phyloP scores from a whole-genome alignment of 2,113 vertebrate species.

The Talpa occidentalis region DNA sequence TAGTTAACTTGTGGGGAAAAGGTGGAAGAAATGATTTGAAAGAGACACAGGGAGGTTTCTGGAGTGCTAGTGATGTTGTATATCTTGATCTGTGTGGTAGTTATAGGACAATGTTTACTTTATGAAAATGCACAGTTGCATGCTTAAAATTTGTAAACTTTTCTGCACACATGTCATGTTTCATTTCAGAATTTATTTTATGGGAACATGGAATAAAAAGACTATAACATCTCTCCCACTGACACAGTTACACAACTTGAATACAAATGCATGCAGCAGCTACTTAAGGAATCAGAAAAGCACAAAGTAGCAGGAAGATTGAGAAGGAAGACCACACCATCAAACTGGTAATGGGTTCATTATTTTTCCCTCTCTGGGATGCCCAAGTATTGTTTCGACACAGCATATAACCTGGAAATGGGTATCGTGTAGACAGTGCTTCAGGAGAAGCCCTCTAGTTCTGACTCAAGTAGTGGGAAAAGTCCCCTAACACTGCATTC shows the following conservation, averaged over 20 bases:
- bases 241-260: not conserved
- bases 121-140: not conserved
- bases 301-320: not conserved
- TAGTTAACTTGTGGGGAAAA: not conserved
- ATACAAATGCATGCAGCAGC: not conserved
- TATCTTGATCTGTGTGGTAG: not conserved
- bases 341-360: not conserved
- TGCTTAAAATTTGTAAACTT: not conserved
- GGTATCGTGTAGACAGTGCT: not conserved
- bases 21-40: not conserved
- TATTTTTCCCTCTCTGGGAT: not conserved
- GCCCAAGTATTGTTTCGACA: not conserved
- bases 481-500: not conserved
- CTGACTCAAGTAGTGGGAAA: not conserved
- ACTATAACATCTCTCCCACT: not conserved
- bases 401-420: not conserved
- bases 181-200: conserved; percentile 6
- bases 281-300: not conserved
- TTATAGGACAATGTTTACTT: not conserved
- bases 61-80: not conserved
- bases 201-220: not conserved
- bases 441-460: not conserved
- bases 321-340: not conserved
- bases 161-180: not conserved
- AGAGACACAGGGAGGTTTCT: not conserved